A percentile compares a stretch with the other conserved stretches of the same genome.
Evolutionary conservation across 2,888 invertebrate species (phyloP).

Genomic region (Ormyrus nitidulus): DNA sequence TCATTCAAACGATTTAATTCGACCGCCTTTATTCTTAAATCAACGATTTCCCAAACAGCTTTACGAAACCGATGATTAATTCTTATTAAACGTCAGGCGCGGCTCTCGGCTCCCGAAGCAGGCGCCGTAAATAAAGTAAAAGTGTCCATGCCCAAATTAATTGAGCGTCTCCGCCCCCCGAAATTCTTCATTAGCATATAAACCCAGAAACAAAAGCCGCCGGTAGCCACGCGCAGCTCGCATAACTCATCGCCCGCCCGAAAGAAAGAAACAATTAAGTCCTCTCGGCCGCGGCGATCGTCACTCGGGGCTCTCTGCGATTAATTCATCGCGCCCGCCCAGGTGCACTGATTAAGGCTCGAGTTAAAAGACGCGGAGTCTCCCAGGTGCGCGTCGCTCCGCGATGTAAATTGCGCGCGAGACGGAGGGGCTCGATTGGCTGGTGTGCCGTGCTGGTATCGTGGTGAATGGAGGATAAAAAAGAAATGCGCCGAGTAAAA

Average conservation of each 20-base stretch:
- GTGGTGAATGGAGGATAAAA: no score
- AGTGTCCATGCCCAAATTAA: constrained; percentile 52
- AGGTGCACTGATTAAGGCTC: constrained; percentile 66
- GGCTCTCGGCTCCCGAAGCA: neutral
- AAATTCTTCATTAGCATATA: constrained; percentile 41
- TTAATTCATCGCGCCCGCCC: constrained; percentile 66
- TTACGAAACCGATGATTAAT: no score
- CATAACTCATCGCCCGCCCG: constrained; percentile 36
- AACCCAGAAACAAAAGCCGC: neutral
- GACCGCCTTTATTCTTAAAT: no score
- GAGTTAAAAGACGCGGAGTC: constrained; percentile 59
- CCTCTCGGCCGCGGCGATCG: constrained; percentile 56
- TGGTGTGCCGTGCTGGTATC: no score
- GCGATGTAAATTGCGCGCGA: no score
- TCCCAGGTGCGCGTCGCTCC: constrained; percentile 42
- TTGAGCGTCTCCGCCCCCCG: constrained; percentile 12
- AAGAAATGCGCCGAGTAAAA: neutral
- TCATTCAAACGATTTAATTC: no score
- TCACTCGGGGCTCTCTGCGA: constrained; percentile 61
- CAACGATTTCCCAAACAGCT: no score
- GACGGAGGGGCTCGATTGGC: no score
- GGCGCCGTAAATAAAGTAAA: constrained; percentile 40
- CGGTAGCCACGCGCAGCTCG: constrained; percentile 8
- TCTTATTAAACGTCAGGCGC: neutral
- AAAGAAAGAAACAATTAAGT: constrained; percentile 50